Percentiles rank a stretch among this genome's conserved stretches.
Evolutionary conservation across 2,113 vertebrate genomes (phyloP).

Genomic region (Ancistrus triradiatus): DNA sequence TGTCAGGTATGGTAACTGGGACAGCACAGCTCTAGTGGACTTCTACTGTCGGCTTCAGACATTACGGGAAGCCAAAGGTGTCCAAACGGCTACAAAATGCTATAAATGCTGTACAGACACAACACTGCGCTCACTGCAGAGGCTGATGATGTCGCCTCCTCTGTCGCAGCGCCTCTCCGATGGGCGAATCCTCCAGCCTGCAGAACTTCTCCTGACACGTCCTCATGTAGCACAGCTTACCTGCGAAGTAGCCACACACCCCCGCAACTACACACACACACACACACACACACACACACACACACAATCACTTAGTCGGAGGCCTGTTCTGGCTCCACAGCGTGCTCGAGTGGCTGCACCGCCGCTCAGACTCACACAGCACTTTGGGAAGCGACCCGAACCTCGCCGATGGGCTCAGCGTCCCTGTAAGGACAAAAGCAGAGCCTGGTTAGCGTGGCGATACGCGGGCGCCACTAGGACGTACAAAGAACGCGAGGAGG

Average conservation of each 20-base stretch:
- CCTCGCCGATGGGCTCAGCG: slow-evolving; percentile 70
- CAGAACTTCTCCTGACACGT: slow-evolving; percentile 86
- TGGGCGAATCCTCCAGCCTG: slow-evolving; percentile 81
- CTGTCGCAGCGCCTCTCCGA: slow-evolving; percentile 80
- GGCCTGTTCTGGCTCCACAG: too few species aligned
- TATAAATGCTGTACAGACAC: too few species aligned
- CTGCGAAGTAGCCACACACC: slow-evolving; percentile 81
- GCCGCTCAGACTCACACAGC: slow-evolving; percentile 77
- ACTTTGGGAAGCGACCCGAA: slow-evolving; percentile 84
- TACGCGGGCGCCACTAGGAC: neutral
- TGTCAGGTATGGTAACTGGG: too few species aligned
- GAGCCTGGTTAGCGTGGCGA: neutral
- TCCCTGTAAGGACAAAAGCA: slow-evolving; percentile 61
- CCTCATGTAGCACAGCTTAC: slow-evolving; percentile 87
- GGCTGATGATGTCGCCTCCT: slow-evolving; percentile 39
- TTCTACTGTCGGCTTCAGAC: too few species aligned
- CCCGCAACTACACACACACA: slow-evolving; percentile 75
- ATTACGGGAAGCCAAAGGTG: too few species aligned
- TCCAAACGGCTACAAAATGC: too few species aligned
- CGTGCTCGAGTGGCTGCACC: neutral
- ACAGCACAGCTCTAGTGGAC: too few species aligned
- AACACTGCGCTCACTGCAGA: slow-evolving; percentile 67
- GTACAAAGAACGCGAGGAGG: neutral
- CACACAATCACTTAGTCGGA: too few species aligned
- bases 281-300: slow-evolving; percentile 18